Conservation (phyloP, 2,113 vertebrate species). For the Megaceryle maxima region DNA sequence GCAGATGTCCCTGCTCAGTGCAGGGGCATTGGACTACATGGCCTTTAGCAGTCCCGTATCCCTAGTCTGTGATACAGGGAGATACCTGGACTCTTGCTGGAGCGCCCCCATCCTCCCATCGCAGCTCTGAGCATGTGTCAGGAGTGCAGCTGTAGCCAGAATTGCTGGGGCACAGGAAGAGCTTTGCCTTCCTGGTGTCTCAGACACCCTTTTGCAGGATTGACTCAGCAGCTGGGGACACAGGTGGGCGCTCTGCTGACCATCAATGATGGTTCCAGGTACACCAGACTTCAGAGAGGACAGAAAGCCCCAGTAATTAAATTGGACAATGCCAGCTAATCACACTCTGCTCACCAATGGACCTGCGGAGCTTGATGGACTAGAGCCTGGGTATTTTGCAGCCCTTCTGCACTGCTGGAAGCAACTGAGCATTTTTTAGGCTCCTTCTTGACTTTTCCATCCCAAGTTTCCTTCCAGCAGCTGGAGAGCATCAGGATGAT, state of each 20-base stretch:
- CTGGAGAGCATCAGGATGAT: neutral
- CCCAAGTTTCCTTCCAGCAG: neutral
- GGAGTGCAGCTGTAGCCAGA: rapidly evolving
- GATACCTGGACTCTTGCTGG: too few species aligned
- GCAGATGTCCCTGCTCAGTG: neutral
- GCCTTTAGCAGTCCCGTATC: neutral
- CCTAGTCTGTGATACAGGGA: neutral
- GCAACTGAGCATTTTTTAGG: neutral
- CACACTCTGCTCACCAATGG: neutral
- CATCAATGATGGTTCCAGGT: neutral
- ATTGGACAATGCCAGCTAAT: neutral
- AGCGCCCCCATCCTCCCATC: too few species aligned
- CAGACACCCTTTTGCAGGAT: neutral
- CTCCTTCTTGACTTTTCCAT: neutral
- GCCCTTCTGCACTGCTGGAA: neutral
- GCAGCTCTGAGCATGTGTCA: neutral
- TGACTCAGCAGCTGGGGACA: rapidly evolving
- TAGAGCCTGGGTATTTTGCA: neutral
- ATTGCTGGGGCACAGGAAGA: neutral
- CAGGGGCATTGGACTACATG: neutral
- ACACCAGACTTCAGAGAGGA: neutral
- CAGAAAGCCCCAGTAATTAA: neutral
- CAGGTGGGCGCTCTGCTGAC: neutral
- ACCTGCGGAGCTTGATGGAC: neutral
- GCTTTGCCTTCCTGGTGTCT: neutral